Evolutionary conservation across 2,888 invertebrate genomes (phyloP).

Genomic region (Asteroscopus sphinx): DNA sequence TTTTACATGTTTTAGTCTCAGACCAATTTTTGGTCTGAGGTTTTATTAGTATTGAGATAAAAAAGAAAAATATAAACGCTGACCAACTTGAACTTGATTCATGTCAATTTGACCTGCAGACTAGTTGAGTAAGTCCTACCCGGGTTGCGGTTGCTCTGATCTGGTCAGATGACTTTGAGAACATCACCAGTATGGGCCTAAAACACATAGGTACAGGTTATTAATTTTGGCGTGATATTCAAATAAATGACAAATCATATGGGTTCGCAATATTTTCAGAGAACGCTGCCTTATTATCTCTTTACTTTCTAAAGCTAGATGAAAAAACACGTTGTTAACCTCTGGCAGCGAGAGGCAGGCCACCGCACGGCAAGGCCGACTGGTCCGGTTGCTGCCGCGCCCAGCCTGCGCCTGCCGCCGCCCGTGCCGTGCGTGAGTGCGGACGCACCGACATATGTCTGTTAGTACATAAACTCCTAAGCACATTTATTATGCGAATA

Average conservation of each 20-base stretch:
- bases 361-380: slow-evolving; percentile 84
- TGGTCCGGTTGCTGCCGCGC: slow-evolving; percentile 74
- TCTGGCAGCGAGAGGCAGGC: slow-evolving; percentile 85
- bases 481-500: slow-evolving; percentile 43
- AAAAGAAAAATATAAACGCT: no score
- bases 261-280: slow-evolving; percentile 54
- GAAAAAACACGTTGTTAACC: slow-evolving; percentile 87
- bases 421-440: slow-evolving; percentile 59
- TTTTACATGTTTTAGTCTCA: slow-evolving; percentile 36
- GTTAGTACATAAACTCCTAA: slow-evolving; percentile 54
- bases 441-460: slow-evolving; percentile 59
- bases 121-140: not conserved
- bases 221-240: slow-evolving; percentile 5
- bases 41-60: no score
- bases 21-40: no score
- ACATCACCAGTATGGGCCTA: slow-evolving; percentile 10
- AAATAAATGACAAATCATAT: slow-evolving; percentile 33
- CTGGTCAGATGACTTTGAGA: slow-evolving; percentile 25
- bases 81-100: slow-evolving; percentile 16
- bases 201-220: slow-evolving; percentile 32
- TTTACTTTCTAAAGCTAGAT: slow-evolving; percentile 89
- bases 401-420: slow-evolving; percentile 51
- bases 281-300: slow-evolving; percentile 74
- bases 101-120: slow-evolving; percentile 24
- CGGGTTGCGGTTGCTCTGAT: no score